phyloP scores from a whole-genome alignment of 2,797 vertebrate species.

The Microctenopoma stevenorrisi region DNA sequence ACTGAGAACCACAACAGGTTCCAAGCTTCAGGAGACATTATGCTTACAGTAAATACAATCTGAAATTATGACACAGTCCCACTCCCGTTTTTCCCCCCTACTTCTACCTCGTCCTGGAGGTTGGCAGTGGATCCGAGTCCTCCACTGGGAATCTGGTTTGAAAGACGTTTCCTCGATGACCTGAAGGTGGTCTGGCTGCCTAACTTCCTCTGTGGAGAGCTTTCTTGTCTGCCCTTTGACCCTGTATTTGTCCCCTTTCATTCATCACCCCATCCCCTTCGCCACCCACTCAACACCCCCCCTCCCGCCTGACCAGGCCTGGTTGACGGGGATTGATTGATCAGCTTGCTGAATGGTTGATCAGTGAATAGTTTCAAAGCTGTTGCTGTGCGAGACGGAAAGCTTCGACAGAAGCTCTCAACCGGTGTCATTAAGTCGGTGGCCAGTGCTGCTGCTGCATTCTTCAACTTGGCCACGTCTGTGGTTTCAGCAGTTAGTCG shows the following conservation, averaged over 20 bases:
- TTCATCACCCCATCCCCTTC: constrained; percentile 81
- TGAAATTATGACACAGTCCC: neutral
- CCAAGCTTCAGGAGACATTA: neutral
- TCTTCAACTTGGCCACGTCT: constrained; percentile 8
- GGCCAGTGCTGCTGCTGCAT: constrained; percentile 13
- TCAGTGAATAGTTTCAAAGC: constrained; percentile 62
- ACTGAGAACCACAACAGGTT: too few species aligned
- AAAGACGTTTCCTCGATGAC: constrained; percentile 43
- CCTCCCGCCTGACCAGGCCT: constrained; percentile 25
- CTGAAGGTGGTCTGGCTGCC: constrained; percentile 38
- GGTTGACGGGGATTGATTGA: constrained; percentile 83
- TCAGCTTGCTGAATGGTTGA: constrained; percentile 67
- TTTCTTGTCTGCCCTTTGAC: constrained; percentile 76
- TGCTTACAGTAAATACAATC: neutral
- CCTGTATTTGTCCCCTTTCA: constrained; percentile 84
- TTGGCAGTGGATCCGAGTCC: neutral
- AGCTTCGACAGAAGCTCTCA: constrained; percentile 61
- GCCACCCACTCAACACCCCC: constrained; percentile 35
- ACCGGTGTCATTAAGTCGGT: constrained; percentile 29
- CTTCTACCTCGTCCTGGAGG: neutral
- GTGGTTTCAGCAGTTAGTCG: neutral
- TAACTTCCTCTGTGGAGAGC: constrained; percentile 67
- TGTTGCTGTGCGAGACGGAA: constrained; percentile 45
- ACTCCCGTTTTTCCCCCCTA: neutral
- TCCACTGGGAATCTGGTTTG: neutral